A percentile compares a stretch with the other conserved stretches of the same genome.
Conservation (phyloP, 2,797 vertebrate genomes). For the Lates japonicus region DNA sequence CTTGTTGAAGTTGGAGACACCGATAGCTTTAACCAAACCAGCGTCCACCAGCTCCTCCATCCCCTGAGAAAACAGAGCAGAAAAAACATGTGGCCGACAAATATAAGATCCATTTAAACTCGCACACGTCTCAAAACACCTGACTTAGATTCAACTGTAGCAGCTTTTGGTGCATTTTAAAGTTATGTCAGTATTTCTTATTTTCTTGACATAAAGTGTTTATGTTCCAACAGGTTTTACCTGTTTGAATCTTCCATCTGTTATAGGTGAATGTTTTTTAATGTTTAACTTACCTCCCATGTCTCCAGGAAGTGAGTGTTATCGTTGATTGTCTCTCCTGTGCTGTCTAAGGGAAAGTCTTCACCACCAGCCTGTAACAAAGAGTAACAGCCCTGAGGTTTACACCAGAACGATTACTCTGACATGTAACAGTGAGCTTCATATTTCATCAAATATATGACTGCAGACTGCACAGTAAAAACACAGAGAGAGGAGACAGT, state of each 20-base stretch:
- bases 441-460: neutral
- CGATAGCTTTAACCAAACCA: constrained; percentile 93
- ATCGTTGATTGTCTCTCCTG: constrained; percentile 79
- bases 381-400: neutral
- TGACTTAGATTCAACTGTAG: no score
- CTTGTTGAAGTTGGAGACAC: constrained; percentile 95
- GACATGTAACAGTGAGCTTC: neutral
- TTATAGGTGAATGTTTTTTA: neutral
- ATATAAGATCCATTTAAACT: neutral
- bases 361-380: constrained; percentile 83
- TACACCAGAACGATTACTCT: neutral
- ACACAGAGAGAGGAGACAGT: neutral
- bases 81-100: neutral
- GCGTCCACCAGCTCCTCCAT: constrained; percentile 95
- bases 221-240: neutral
- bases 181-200: no score
- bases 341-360: constrained; percentile 81
- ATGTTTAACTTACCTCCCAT: constrained; percentile 88
- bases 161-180: neutral
- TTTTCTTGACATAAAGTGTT: neutral
- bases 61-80: constrained; percentile 78
- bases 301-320: constrained; percentile 88
- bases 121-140: no score
- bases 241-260: neutral
- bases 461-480: neutral